Percentiles rank a stretch among this genome's conserved stretches.
Conservation (phyloP, 2,113 vertebrate genomes). For the Serinus canaria region DNA sequence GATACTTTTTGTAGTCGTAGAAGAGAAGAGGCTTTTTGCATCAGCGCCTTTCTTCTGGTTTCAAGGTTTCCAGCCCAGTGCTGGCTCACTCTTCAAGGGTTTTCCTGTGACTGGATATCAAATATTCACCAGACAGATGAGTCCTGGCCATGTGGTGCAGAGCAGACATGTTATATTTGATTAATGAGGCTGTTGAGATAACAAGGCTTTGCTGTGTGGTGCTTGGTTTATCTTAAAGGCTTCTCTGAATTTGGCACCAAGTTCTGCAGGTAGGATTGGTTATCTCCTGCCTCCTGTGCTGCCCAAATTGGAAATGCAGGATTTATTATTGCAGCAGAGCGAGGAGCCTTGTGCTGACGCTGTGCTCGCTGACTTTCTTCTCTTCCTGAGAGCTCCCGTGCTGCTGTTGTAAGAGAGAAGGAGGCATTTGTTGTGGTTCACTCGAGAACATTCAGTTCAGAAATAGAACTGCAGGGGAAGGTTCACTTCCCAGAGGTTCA, state of each 20-base stretch:
- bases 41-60: neutral
- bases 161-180: neutral
- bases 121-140: neutral
- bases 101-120: neutral
- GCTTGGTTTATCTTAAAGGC: neutral
- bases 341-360: neutral
- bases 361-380: neutral
- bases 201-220: neutral
- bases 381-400: neutral
- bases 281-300: neutral
- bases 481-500: neutral
- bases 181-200: neutral
- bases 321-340: neutral
- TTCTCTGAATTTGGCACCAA: neutral
- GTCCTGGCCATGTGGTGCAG: neutral
- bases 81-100: neutral
- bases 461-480: slow-evolving; percentile 44
- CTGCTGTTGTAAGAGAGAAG: neutral
- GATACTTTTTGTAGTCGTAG: neutral
- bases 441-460: slow-evolving; percentile 35
- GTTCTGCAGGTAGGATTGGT: neutral
- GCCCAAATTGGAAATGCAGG: neutral
- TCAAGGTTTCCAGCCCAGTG: neutral
- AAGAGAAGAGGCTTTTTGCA: neutral
- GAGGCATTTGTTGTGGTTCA: slow-evolving; percentile 47